These are phyloP conservation scores for Drosophila peninsularis DNA, from an alignment of 2,888 invertebrate species.

Conservation along the genomic window DNA sequence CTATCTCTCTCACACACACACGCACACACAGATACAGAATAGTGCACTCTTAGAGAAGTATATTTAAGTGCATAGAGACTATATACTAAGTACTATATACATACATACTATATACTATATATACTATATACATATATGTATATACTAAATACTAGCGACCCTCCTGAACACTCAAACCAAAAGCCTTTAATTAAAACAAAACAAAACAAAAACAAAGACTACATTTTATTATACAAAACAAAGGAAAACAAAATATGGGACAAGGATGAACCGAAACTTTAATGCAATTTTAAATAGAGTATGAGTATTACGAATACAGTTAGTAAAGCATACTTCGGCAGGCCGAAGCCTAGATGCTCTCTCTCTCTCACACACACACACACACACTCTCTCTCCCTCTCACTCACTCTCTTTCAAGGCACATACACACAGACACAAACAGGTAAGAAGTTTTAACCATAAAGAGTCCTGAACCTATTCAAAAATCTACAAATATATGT, in stretches of 20 bases:
- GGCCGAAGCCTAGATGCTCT: constrained; percentile 66
- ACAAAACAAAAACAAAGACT: constrained; percentile 75
- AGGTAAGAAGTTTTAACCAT: constrained; percentile 23
- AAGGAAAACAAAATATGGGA: constrained; percentile 5
- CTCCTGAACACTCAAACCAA: constrained; percentile 70
- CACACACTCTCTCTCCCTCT: neutral
- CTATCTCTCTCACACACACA: neutral
- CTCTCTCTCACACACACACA: constrained; percentile 4
- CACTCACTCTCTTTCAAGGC: constrained; percentile 31
- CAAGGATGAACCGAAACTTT: constrained; percentile 21
- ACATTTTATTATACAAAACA: constrained; percentile 72
- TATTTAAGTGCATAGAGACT: constrained; percentile 46
- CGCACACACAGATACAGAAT: neutral
- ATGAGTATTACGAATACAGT: constrained; percentile 18
- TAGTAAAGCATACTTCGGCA: constrained; percentile 61
- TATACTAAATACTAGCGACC: constrained; percentile 47
- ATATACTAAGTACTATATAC: constrained; percentile 43
- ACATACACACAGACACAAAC: constrained; percentile 24
- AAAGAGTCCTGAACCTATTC: constrained; percentile 15
- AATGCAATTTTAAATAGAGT: constrained; percentile 54
- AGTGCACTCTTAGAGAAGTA: constrained; percentile 44
- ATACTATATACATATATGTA: constrained; percentile 8
- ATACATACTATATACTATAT: constrained; percentile 30
- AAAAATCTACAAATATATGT: constrained; percentile 26
- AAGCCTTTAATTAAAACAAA: constrained; percentile 69